Percentiles rank a stretch among this genome's conserved stretches.
Evolutionary conservation across 2,113 vertebrate species (phyloP).

Genomic region (Romanogobio albipinnatus): DNA sequence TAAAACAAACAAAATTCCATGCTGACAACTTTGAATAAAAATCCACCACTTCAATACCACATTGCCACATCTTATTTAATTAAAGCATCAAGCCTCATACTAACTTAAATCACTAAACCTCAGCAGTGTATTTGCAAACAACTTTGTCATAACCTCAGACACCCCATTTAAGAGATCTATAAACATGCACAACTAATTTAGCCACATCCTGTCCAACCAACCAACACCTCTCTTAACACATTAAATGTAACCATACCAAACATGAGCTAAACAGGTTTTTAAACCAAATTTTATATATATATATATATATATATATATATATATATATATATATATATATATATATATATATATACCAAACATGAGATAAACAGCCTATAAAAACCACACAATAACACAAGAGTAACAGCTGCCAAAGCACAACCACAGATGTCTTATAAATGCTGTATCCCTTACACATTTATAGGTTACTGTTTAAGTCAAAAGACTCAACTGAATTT

Average conservation of each 20-base stretch:
- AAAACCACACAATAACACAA: constrained; percentile 21
- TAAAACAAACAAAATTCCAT: neutral
- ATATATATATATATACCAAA: neutral
- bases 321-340: too few relatives aligned
- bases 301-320: too few relatives aligned
- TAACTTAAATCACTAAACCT: constrained; percentile 11
- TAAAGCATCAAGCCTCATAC: neutral
- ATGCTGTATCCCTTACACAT: neutral
- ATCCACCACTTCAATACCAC: neutral
- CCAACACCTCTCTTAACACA: neutral
- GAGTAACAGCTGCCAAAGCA: neutral
- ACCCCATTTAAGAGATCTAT: constrained; percentile 4
- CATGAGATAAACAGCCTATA: neutral
- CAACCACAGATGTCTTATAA: constrained; percentile 11
- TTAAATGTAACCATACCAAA: neutral
- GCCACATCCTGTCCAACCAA: neutral
- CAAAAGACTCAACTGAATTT: too few relatives aligned
- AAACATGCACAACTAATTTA: neutral
- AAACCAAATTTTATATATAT: too few relatives aligned
- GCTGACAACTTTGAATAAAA: neutral
- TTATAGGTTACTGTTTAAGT: constrained; percentile 5
- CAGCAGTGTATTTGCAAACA: neutral
- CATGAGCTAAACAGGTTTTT: neutral
- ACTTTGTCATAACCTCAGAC: constrained; percentile 14
- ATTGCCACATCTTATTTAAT: neutral